Evolutionary conservation across 2,113 vertebrate genomes (phyloP).

Genomic region (Alethe diademata): DNA sequence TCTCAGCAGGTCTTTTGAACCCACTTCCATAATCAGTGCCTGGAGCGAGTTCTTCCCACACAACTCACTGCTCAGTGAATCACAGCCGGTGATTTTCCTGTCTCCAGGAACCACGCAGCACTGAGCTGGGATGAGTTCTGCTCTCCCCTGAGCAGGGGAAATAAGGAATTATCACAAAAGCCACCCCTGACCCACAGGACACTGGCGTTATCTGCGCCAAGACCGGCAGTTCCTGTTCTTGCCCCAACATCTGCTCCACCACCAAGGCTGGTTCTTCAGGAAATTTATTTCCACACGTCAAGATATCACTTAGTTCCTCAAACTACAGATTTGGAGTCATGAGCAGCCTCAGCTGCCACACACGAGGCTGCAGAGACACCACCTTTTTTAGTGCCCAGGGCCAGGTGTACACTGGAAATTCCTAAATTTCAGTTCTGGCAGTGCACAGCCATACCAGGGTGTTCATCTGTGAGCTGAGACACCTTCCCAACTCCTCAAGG

Average conservation of each 20-base stretch:
- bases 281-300: neutral
- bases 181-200: neutral
- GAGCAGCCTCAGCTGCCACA: neutral
- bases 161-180: neutral
- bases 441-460: fast-evolving
- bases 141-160: neutral
- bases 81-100: neutral
- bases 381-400: neutral
- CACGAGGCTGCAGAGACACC: fast-evolving
- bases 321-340: neutral
- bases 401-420: neutral
- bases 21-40: neutral
- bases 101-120: neutral
- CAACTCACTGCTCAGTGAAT: neutral
- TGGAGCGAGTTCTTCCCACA: neutral
- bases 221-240: slow-evolving; percentile 9
- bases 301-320: neutral
- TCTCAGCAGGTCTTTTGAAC: slow-evolving; percentile 16
- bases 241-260: neutral
- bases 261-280: neutral
- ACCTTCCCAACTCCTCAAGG: neutral
- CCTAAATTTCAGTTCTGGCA: neutral
- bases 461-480: neutral
- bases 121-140: neutral
- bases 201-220: neutral